Percentiles rank a stretch among this genome's conserved stretches.
Evolutionary conservation across 2,797 vertebrate genomes (phyloP).

Genomic region (Emydoidea blandingii): DNA sequence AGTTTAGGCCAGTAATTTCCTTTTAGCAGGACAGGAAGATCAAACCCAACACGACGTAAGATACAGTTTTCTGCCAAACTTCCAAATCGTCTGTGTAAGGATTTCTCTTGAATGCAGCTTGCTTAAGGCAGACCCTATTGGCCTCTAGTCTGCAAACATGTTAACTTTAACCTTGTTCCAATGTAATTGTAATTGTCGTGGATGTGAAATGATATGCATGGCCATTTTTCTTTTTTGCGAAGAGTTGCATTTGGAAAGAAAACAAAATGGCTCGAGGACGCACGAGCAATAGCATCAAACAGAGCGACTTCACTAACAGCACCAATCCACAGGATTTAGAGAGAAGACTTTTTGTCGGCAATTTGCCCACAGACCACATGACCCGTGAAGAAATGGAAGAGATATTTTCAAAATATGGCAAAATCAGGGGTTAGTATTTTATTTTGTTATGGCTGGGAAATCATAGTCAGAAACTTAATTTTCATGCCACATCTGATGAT

Average conservation of each 20-base stretch:
- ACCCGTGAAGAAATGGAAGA: constrained; percentile 91
- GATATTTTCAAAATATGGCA: constrained; percentile 89
- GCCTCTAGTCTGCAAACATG: constrained; percentile 42
- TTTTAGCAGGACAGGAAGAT: neutral
- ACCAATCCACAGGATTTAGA: constrained; percentile 90
- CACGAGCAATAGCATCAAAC: constrained; percentile 81
- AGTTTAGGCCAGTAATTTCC: neutral
- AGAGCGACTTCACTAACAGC: constrained; percentile 84
- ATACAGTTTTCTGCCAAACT: neutral
- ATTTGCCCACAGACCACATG: constrained; percentile 92
- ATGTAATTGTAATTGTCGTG: constrained; percentile 61
- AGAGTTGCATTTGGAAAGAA: constrained; percentile 74
- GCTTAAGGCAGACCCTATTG: constrained; percentile 38
- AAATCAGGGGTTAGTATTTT: constrained; percentile 90
- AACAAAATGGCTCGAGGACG: constrained; percentile 88
- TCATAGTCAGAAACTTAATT: constrained; percentile 39
- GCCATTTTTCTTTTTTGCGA: constrained; percentile 77
- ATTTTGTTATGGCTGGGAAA: constrained; percentile 65
- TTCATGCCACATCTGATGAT: constrained; percentile 39
- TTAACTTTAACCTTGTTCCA: constrained; percentile 67
- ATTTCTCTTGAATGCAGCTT: constrained; percentile 53
- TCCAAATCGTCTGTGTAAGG: neutral
- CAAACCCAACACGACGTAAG: neutral
- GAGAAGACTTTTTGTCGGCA: constrained; percentile 93
- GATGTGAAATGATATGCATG: constrained; percentile 70